phyloP scores from a whole-genome alignment of 2,113 vertebrate species.

The Trematocara zebra region DNA sequence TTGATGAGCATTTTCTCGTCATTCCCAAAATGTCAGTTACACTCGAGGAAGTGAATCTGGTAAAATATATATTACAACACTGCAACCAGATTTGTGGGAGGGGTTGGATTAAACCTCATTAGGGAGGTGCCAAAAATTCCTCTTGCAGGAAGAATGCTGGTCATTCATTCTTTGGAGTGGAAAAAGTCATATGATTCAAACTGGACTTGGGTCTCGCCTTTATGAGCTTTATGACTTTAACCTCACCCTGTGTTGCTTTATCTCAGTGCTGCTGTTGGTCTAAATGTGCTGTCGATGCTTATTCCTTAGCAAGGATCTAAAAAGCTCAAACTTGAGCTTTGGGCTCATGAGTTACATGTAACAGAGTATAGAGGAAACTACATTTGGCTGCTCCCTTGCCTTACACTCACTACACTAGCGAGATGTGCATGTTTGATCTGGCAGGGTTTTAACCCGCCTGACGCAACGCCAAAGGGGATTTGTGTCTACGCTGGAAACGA shows the following conservation, averaged over 20 bases:
- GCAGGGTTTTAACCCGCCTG: not conserved
- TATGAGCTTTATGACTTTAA: not conserved
- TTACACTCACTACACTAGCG: not conserved
- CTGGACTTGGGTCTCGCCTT: not conserved
- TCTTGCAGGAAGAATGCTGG: not conserved
- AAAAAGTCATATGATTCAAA: not conserved
- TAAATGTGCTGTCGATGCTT: not conserved
- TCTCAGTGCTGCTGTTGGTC: not conserved
- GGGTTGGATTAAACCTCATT: not conserved
- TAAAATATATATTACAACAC: not conserved
- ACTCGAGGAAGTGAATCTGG: not conserved
- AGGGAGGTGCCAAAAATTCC: not conserved
- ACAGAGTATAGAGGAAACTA: not conserved
- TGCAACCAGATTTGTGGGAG: not conserved
- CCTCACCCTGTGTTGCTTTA: not conserved
- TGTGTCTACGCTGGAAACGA: not conserved
- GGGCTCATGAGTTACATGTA: too few relatives aligned
- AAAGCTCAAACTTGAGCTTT: not conserved
- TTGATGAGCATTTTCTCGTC: not conserved
- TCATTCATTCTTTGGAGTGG: not conserved
- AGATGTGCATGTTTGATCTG: not conserved
- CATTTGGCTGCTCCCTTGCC: not conserved
- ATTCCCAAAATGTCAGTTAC: not conserved
- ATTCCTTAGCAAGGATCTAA: rapidly evolving
- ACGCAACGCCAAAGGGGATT: not conserved